Evolutionary conservation across 2,888 invertebrate species (phyloP), one percentile per base, ranked within the genome.

Genomic region (Drosophila testacea): DNA sequence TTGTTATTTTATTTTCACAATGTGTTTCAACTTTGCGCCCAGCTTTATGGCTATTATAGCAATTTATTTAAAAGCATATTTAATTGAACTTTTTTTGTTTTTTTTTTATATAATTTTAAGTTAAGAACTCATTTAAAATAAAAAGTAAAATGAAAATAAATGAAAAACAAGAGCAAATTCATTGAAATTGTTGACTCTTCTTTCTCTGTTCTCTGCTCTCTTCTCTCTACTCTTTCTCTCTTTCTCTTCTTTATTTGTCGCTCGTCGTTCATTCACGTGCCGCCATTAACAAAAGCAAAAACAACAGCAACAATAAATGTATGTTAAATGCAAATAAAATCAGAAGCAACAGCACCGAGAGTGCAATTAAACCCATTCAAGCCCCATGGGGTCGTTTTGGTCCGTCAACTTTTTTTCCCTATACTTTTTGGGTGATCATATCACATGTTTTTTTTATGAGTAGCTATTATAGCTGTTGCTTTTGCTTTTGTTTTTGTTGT

Each of bases 281-380:
- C 67, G 86, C 64, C 67, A 66, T 73, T 67, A 73, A 66, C 76
- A 9, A 32, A 6, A n/a, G n/a, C 32, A 32, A 32, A 32, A 32
- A 55, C 59, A 56, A 76, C 65, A 79, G 48, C 65, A 51, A 67
- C 62, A 63, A 30, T 64, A 65, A 62, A 27, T 27, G 42, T 22
- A 5, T 10, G 16, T 22, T 28, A 16, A 51, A 13, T 30, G 51
- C 30, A 61, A 44, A 48, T n/a, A 51, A 48, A 59, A 67, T 57
- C 48, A 54, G 28, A 32, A 27, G 28, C n/a, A 30, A 34, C 13
- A 62, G 41, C 68, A 69, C 47, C 66, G 57, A 73, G 69, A 63
- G 64, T 63, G 72, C 71, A 84, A 87, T 84, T 87, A 82, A 83
- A 64, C 88, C 83, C 68, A 79, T 79, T 68, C 69, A 69, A 60